A percentile compares a stretch with the other conserved stretches of the same genome.
Conservation (phyloP, 2,888 invertebrate genomes). For the Tetrapedia diversipes region DNA sequence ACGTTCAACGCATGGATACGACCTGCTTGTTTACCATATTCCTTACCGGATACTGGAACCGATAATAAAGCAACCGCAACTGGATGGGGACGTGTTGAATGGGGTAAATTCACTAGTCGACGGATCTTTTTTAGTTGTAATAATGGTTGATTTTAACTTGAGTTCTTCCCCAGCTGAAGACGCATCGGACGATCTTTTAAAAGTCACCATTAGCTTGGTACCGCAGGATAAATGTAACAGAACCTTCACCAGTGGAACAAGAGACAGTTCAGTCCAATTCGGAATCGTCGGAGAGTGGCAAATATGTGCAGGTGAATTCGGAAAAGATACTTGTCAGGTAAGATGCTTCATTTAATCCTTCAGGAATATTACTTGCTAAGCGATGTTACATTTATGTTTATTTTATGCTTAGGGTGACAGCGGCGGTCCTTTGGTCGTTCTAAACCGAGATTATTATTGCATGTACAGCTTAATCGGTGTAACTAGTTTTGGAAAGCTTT, state of each 20-base stretch:
- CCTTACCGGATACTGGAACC: conserved; percentile 40
- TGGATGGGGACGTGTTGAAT: conserved; percentile 83
- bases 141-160: background rate
- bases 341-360: too few species aligned
- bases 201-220: conserved; percentile 84
- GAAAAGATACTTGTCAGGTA: conserved; percentile 85
- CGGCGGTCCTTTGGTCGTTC: conserved; percentile 86
- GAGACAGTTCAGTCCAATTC: conserved; percentile 71
- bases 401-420: conserved; percentile 85
- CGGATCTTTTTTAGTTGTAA: too few species aligned
- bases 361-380: background rate
- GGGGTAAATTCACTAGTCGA: conserved; percentile 2
- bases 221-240: conserved; percentile 78
- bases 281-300: conserved; percentile 84
- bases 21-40: conserved; percentile 83
- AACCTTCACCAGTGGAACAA: conserved; percentile 75
- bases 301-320: conserved; percentile 84
- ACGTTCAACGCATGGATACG: conserved; percentile 80
- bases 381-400: background rate
- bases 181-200: conserved; percentile 81
- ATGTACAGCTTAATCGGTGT: conserved; percentile 84
- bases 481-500: conserved; percentile 83
- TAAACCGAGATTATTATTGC: conserved; percentile 81
- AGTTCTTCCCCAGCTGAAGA: conserved; percentile 72
- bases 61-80: conserved; percentile 78